Percentiles rank a stretch among this genome's conserved stretches.
These are phyloP conservation scores for Ranitomeya variabilis DNA, from an alignment of 2,113 vertebrate species.

Conservation along the genomic window DNA sequence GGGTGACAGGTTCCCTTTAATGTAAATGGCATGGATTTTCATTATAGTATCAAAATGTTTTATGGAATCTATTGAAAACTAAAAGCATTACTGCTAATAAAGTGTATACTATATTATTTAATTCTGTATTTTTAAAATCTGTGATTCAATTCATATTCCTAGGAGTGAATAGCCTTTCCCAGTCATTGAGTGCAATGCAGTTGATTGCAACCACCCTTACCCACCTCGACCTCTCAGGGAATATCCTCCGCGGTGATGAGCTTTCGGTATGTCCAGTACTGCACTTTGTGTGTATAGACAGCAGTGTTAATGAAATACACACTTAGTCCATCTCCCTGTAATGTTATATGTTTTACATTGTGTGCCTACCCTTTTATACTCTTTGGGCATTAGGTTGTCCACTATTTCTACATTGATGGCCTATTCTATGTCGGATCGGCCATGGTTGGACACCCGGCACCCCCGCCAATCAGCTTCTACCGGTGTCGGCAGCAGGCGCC, in stretches of 20 bases:
- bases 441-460: too few relatives aligned
- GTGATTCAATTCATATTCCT: conserved; percentile 51
- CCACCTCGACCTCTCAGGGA: conserved; percentile 92
- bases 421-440: too few relatives aligned
- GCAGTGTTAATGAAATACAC: not conserved
- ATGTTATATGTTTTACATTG: not conserved
- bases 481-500: too few relatives aligned
- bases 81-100: too few relatives aligned
- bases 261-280: conserved; percentile 75
- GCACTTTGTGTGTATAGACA: not conserved
- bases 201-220: conserved; percentile 75
- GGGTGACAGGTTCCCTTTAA: too few relatives aligned
- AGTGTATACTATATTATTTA: not conserved
- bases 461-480: too few relatives aligned
- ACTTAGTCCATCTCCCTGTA: not conserved
- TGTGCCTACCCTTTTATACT: not conserved
- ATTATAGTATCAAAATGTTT: too few relatives aligned
- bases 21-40: too few relatives aligned
- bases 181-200: conserved; percentile 84
- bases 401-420: too few relatives aligned
- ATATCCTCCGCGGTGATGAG: conserved; percentile 87
- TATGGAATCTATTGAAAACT: too few relatives aligned
- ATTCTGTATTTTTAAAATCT: not conserved
- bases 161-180: conserved; percentile 92
- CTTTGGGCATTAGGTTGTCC: not conserved